Percentiles rank a stretch among this genome's conserved stretches.
Evolutionary conservation across 2,797 vertebrate genomes (phyloP).

Genomic region (Chelonia mydas): DNA sequence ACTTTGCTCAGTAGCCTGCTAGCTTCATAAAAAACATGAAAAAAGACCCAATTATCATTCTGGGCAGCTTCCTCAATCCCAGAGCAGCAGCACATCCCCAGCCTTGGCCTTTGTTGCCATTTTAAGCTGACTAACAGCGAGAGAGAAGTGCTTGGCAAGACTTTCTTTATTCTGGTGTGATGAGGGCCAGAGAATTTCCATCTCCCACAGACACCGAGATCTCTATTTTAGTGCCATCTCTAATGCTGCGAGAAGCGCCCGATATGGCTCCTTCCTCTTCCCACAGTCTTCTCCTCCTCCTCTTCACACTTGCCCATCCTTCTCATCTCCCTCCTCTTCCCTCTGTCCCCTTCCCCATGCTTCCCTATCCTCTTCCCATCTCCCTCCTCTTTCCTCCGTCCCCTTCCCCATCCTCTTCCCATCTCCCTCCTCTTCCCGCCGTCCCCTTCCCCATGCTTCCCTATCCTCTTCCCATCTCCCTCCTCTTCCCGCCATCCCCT

Average conservation of each 20-base stretch:
- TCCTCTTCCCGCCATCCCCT: too few relatives aligned
- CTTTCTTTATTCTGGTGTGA: neutral
- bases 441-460: rapidly evolving
- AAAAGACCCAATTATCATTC: constrained; percentile 74
- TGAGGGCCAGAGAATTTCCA: neutral
- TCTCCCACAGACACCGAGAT: neutral
- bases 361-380: neutral
- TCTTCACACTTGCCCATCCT: neutral
- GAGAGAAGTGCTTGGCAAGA: constrained; percentile 10
- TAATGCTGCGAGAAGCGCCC: rapidly evolving
- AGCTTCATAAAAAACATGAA: constrained; percentile 13
- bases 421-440: neutral
- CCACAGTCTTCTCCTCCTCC: too few relatives aligned
- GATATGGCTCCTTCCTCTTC: neutral
- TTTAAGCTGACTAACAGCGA: constrained; percentile 11
- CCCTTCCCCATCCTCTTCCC: neutral
- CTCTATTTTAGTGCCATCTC: neutral
- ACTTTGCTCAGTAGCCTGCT: constrained; percentile 65
- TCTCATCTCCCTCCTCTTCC: too few relatives aligned
- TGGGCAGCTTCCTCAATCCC: constrained; percentile 57
- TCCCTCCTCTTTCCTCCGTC: too few relatives aligned
- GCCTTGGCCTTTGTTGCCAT: constrained; percentile 46
- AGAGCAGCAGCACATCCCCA: constrained; percentile 46
- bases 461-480: neutral
- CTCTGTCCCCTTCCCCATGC: too few relatives aligned